Percentiles rank a stretch among this genome's conserved stretches.
Conservation (phyloP, 2,113 vertebrate species). For the Phrynosoma blainvillii region DNA sequence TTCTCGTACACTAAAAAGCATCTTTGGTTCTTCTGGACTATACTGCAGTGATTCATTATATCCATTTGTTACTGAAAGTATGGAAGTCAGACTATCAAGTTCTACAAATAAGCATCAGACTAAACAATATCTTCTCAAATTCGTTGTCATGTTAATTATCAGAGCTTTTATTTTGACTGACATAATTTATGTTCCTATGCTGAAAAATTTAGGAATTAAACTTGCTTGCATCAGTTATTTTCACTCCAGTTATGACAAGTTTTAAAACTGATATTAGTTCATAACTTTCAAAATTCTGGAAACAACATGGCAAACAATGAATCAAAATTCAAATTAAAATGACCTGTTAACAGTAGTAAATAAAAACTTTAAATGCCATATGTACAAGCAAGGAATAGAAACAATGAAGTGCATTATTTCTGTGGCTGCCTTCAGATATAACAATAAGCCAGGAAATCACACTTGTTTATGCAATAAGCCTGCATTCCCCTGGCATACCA, state of each 20-base stretch:
- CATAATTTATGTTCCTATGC: not conserved
- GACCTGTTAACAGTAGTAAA: not conserved
- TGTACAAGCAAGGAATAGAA: not conserved
- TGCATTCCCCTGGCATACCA: not conserved
- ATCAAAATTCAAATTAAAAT: not conserved
- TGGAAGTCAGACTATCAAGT: conserved; percentile 44
- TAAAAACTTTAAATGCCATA: not conserved
- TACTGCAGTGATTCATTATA: conserved; percentile 94
- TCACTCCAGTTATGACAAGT: not conserved
- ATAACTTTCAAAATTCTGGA: not conserved
- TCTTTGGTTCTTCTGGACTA: conserved; percentile 87
- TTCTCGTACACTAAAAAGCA: conserved; percentile 96
- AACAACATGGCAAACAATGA: not conserved
- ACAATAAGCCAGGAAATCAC: not conserved
- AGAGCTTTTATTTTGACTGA: not conserved
- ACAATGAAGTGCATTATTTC: not conserved
- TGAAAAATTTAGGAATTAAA: not conserved
- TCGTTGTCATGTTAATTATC: not conserved
- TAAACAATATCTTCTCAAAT: not conserved
- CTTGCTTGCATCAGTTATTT: not conserved
- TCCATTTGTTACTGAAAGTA: conserved; percentile 85
- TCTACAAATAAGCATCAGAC: conserved; percentile 5
- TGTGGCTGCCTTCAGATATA: not conserved
- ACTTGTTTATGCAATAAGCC: not conserved
- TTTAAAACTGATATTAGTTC: not conserved